These are phyloP conservation scores for Ichneumon xanthorius DNA, from an alignment of 2,888 invertebrate species.

Conservation along the genomic window DNA sequence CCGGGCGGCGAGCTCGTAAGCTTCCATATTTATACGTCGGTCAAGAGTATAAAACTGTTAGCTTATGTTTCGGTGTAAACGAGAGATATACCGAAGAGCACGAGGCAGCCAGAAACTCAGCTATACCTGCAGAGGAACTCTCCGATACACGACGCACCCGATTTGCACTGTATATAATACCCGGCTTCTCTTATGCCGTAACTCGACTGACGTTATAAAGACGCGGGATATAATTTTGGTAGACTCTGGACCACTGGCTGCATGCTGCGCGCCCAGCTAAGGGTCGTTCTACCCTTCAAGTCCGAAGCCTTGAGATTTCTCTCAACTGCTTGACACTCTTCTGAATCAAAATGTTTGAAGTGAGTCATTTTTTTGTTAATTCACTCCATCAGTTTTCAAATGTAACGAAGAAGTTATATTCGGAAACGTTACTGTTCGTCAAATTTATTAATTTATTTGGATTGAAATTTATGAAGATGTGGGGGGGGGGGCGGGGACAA, in stretches of 20 bases:
- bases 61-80: slow-evolving; percentile 79
- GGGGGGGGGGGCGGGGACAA: too few species aligned
- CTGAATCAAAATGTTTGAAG: background rate
- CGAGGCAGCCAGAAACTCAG: slow-evolving; percentile 27
- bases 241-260: slow-evolving; percentile 46
- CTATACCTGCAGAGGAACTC: slow-evolving; percentile 24
- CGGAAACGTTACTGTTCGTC: too few species aligned
- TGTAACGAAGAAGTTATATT: too few species aligned
- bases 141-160: slow-evolving; percentile 44
- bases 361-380: background rate
- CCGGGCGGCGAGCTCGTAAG: slow-evolving; percentile 79
- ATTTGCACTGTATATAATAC: slow-evolving; percentile 12
- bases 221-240: slow-evolving; percentile 28
- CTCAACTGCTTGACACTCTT: background rate
- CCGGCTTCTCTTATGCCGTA: slow-evolving; percentile 21
- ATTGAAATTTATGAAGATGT: background rate
- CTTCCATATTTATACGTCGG: slow-evolving; percentile 82
- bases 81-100: slow-evolving; percentile 60
- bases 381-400: background rate
- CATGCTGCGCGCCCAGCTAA: slow-evolving; percentile 31
- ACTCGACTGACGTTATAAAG: slow-evolving; percentile 44
- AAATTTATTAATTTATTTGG: background rate
- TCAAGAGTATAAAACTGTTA: slow-evolving; percentile 83
- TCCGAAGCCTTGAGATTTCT: background rate
- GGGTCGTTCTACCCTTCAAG: slow-evolving; percentile 16